Evolutionary conservation across 2,888 invertebrate genomes (phyloP).

Genomic region (Plagodis dolabraria): DNA sequence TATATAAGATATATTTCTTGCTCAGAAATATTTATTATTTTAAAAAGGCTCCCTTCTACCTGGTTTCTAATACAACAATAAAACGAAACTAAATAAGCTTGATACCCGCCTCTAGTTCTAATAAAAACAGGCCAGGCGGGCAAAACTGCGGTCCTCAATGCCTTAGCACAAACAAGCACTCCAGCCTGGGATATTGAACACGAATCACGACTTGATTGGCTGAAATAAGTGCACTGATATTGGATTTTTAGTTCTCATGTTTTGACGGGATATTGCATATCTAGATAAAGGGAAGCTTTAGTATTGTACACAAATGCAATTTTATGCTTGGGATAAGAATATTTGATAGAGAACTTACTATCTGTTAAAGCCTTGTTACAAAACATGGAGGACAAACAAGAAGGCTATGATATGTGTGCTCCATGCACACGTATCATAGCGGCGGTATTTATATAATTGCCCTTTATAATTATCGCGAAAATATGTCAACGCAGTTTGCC

Average conservation of each 20-base stretch:
- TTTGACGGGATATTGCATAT: neutral
- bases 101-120: slow-evolving; percentile 13
- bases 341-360: no score
- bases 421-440: no score
- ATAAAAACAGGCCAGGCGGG: slow-evolving; percentile 30
- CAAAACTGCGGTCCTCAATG: slow-evolving; percentile 28
- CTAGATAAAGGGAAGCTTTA: neutral
- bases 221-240: slow-evolving; percentile 24
- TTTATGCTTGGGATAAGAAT: no score
- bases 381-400: no score
- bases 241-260: slow-evolving; percentile 1
- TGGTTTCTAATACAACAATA: slow-evolving; percentile 4
- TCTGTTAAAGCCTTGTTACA: no score
- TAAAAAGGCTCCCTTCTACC: slow-evolving; percentile 3
- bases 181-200: slow-evolving; percentile 33
- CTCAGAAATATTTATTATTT: slow-evolving; percentile 1
- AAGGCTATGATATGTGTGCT: no score
- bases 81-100: slow-evolving; percentile 12
- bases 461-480: no score
- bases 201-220: slow-evolving; percentile 34
- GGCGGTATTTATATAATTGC: no score
- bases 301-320: neutral
- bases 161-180: slow-evolving; percentile 35
- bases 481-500: no score
- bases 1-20: no score